Evolutionary conservation across 2,113 vertebrate genomes (phyloP), one percentile per base, ranked within the genome.

Genomic region (Gorsachius goisagi): DNA sequence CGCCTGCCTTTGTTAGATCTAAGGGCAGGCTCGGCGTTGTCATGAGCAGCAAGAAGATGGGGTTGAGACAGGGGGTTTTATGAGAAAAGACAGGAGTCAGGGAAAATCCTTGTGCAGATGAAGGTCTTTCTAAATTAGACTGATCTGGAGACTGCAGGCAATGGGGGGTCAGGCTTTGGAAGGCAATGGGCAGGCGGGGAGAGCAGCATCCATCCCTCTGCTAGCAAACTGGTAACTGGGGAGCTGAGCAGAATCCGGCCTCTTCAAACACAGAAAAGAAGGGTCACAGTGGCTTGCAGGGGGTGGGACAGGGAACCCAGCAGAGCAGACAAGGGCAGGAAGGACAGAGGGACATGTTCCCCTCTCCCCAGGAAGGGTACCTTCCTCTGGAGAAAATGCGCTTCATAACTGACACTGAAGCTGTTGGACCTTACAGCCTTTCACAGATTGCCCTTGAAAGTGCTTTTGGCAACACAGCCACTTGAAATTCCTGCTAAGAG

Each of bases 131-230:
- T 68, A 41, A 84, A 64, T 72, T 9, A 76, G 44, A 37, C 24
- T 41, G n/a, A n/a, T 80, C 41, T 49, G 68, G 52, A 85, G 56
- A 9, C 20, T 26, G 64, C 0, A 0, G 39, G 30, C 0, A 2
- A 33, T 5, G 0, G 0, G 9, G 27, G 21, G 3, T 37, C 53
- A 41, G 77, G 63, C 26, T 89, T 33, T 9, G 30, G 75, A 44
- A 73, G 30, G 75, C 37, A 37, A 4, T 0, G 0, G 56, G 45
- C 4, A 11, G 50, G 44, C 1, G 2, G 14, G 17, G 44, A 13
- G 28, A 90, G 27, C 75, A 84, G 74, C 41, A 33, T 53, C 72
- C 52, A 32, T n/a, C 72, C 68, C 47, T 6, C 62, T 33, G 45
- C n/a, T 3, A 19, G 49, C 33, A 55, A 37, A 28, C 47, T 15